Percentiles rank a stretch among this genome's conserved stretches.
phyloP scores from a whole-genome alignment of 2,797 vertebrate species.

The Clamator glandarius region DNA sequence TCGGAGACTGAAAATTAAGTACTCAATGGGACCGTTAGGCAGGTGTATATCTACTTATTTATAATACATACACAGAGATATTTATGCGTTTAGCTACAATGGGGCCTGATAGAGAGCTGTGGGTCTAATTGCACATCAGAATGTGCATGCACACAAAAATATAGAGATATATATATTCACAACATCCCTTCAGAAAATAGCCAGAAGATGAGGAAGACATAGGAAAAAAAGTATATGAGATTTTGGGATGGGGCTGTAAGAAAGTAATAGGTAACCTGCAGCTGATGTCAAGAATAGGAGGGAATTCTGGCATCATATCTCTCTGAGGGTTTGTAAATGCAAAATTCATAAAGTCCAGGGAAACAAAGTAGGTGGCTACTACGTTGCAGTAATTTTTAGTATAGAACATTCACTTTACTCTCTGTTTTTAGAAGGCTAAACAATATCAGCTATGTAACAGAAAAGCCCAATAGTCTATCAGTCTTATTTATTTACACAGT shows the following conservation, averaged over 20 bases:
- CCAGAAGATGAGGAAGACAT: fast-evolving
- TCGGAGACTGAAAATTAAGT: background rate
- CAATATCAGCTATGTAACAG: background rate
- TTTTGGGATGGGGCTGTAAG: background rate
- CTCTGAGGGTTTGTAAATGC: background rate
- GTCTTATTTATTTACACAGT: background rate
- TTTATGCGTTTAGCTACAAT: background rate
- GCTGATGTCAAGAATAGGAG: background rate
- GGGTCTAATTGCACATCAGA: background rate
- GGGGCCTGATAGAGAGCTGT: background rate
- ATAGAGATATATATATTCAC: too few species aligned
- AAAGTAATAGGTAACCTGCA: background rate
- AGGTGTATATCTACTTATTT: background rate
- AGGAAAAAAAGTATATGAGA: background rate
- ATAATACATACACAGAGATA: background rate
- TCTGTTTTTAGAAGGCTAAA: background rate
- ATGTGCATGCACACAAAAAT: background rate
- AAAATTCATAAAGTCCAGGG: background rate
- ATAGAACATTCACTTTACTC: background rate
- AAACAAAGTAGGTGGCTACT: background rate
- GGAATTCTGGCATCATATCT: background rate
- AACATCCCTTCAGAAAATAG: background rate
- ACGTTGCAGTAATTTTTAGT: background rate
- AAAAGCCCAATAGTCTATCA: background rate
- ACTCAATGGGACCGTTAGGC: background rate